Percentiles rank a stretch among this genome's conserved stretches.
Conservation (phyloP, 30 jellyfish, hydroid and myxozoan species). For the Morbakka virulenta region DNA sequence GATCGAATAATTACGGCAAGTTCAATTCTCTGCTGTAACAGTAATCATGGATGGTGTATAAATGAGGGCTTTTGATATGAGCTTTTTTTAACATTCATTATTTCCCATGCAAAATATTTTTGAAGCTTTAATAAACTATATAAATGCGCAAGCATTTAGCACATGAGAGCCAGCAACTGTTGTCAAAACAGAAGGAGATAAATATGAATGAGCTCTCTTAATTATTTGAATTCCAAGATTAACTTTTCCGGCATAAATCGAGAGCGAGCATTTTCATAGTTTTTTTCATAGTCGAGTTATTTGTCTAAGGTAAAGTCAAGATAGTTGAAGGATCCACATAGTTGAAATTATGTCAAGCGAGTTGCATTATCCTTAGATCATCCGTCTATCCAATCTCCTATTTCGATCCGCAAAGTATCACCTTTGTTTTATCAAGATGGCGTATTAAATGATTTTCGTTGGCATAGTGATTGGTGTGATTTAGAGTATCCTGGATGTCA, state of each 20-base stretch:
- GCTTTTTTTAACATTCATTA: background rate
- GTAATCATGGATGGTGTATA: constrained; percentile 17
- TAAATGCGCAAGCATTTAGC: constrained; percentile 3
- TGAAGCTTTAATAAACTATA: constrained; percentile 2
- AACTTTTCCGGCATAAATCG: constrained; percentile 23
- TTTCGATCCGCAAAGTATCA: too few species aligned
- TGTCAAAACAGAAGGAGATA: background rate
- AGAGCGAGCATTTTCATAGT: too few species aligned
- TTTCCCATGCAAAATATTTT: constrained; percentile 16
- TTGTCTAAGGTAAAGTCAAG: too few species aligned
- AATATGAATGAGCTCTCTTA: background rate
- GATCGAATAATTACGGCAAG: too few species aligned
- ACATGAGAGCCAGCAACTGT: constrained; percentile 24
- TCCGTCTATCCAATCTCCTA: too few species aligned
- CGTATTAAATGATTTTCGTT: constrained; percentile 20
- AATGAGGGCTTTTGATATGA: constrained; percentile 9
- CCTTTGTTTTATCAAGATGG: constrained; percentile 35
- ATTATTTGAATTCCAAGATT: constrained; percentile 25
- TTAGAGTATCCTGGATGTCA: constrained; percentile 20
- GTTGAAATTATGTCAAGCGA: too few species aligned
- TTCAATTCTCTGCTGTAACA: constrained; percentile 25
- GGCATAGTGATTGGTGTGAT: constrained; percentile 6
- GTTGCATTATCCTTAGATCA: too few species aligned
- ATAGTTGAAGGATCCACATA: too few species aligned
- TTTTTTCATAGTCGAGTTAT: too few species aligned